Evolutionary conservation across 2,797 vertebrate genomes (phyloP), one percentile per base, ranked within the genome.

Genomic region (Neomorphus geoffroyi): DNA sequence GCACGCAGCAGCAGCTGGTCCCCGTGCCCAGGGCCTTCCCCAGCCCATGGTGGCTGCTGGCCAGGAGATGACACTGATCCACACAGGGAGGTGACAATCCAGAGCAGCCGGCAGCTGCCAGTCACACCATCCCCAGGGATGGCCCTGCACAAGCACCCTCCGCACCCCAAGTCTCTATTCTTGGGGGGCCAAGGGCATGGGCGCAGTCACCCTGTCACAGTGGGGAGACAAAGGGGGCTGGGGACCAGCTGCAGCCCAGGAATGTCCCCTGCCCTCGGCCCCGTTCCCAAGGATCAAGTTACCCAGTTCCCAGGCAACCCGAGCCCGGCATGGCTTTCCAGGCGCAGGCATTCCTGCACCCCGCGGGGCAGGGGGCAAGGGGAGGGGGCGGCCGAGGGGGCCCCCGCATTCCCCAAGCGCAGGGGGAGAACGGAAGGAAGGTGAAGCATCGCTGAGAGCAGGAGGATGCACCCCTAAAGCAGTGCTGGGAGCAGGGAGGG

Each of bases 251-350:
- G 94, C 94, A 84, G 95, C 58, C 92, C 48, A 24, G 86, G 93
- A 96, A 96, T 92, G 90, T 95, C 88, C 92, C 96, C 79, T 92
- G 90, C 90, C 95, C 82, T 66, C 85, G 77, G 94, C 93, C 94
- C 80, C 90, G 75, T 90, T 96, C 96, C 91, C 95, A 96, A 75
- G 92, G 94, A 93, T 97, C 95, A 90, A 93, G 86, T 97, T 97
- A 82, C 96, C 79, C 91, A 84, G 95, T 97, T 97, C 96, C 96
- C 96, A 94, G 92, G 96, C 95, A 97, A 95, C 92, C 88, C 93
- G 66, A 90, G 91, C 79, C 87, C 69, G 43, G 91, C 64, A 64
- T 24, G 87, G 56, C 86, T 88, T 78, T 71, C 71, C 89, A 75
- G 91, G 92, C 91, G 22, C 79, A 86, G 82, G 90, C 86, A 96